Conservation (phyloP, 2,113 vertebrate species). For the Corvus hawaiiensis region DNA sequence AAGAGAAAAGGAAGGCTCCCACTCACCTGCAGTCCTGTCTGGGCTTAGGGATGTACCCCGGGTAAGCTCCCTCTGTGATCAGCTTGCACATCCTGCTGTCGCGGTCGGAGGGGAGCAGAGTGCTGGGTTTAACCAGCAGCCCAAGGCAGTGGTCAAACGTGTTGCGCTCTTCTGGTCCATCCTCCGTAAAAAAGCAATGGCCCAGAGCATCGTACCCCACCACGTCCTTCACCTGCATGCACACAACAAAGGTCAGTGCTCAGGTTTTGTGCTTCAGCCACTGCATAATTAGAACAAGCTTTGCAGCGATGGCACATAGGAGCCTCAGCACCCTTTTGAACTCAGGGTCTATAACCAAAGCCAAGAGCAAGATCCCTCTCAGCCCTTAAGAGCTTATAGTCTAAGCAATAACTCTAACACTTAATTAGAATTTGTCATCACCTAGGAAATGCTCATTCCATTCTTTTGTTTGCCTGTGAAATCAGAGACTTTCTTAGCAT, state of each 20-base stretch:
- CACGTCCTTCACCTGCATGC: constrained; percentile 84
- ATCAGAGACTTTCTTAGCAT: not conserved
- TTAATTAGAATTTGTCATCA: constrained; percentile 6
- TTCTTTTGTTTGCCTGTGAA: not conserved
- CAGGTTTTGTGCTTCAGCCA: not conserved
- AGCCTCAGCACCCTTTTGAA: not conserved
- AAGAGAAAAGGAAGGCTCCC: not conserved
- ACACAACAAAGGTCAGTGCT: not conserved
- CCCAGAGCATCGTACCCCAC: constrained; percentile 90
- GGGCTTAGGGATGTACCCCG: constrained; percentile 91
- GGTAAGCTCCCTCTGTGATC: constrained; percentile 87
- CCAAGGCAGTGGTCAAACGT: constrained; percentile 95
- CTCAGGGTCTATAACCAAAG: not conserved
- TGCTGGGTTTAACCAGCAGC: constrained; percentile 86
- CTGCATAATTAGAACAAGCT: not conserved
- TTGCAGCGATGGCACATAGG: not conserved
- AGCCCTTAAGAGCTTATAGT: not conserved
- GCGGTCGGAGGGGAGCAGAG: constrained; percentile 90
- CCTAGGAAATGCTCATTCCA: not conserved
- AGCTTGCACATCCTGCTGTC: constrained; percentile 91
- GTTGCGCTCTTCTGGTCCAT: constrained; percentile 94
- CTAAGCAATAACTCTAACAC: not conserved
- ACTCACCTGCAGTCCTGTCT: constrained; percentile 93
- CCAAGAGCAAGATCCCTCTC: not conserved
- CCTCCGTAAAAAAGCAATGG: constrained; percentile 96